Percentiles rank a stretch among this genome's conserved stretches.
These are phyloP conservation scores for Latheticus oryzae DNA, from an alignment of 2,888 invertebrate species.

Conservation along the genomic window DNA sequence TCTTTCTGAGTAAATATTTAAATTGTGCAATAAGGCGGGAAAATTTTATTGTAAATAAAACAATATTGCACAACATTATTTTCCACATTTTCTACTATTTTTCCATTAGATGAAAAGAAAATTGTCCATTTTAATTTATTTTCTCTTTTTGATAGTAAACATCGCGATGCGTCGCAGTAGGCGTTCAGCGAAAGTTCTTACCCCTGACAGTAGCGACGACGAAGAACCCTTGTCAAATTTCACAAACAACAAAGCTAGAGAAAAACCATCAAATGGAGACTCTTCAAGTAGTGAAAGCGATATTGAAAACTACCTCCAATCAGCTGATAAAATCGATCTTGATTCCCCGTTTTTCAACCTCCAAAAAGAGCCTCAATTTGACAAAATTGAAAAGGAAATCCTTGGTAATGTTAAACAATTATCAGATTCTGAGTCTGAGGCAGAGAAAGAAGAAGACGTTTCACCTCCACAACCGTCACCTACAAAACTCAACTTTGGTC, in stretches of 20 bases:
- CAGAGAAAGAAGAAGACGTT: too few species aligned
- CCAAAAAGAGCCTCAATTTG: slow-evolving; percentile 50
- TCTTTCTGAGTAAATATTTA: too few species aligned
- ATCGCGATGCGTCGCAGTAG: slow-evolving; percentile 17
- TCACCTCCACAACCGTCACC: slow-evolving; percentile 17
- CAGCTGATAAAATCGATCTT: slow-evolving; percentile 69
- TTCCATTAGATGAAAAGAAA: too few species aligned
- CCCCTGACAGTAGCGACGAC: slow-evolving; percentile 25
- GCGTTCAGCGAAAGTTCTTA: slow-evolving; percentile 2
- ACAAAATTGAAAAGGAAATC: slow-evolving; percentile 59
- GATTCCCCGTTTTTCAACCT: slow-evolving; percentile 68
- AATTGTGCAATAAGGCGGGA: too few species aligned
- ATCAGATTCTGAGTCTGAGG: slow-evolving; percentile 61
- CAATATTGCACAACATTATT: too few species aligned
- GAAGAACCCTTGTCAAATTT: slow-evolving; percentile 13
- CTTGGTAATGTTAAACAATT: slow-evolving; percentile 55
- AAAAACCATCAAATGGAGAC: slow-evolving; percentile 26
- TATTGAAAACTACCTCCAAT: slow-evolving; percentile 69
- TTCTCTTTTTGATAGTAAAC: too few species aligned
- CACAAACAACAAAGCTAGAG: not conserved
- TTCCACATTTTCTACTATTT: too few species aligned
- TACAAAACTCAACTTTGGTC: slow-evolving; percentile 65
- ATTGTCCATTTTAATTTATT: too few species aligned
- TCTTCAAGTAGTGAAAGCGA: slow-evolving; percentile 64
- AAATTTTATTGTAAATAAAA: too few species aligned